These are phyloP conservation scores for Alligator sinensis DNA, from an alignment of 2,113 vertebrate species.

Conservation along the genomic window DNA sequence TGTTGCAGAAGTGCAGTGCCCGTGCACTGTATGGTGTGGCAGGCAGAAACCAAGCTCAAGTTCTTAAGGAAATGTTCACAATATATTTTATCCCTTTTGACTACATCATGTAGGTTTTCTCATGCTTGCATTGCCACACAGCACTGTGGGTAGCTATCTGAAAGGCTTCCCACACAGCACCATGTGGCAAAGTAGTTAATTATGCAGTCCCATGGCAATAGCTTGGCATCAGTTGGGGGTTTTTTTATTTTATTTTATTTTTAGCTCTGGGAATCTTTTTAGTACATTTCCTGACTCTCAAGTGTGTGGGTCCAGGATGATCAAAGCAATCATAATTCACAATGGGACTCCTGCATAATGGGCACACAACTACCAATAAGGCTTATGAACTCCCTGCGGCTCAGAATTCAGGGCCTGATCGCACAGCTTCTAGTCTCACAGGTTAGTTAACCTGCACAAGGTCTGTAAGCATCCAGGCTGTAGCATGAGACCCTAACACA, in stretches of 20 bases:
- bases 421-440: background rate
- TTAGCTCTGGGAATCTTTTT: too few relatives aligned
- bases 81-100: background rate
- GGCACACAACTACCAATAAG: background rate
- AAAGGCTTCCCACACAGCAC: background rate
- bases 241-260: too few relatives aligned
- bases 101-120: background rate
- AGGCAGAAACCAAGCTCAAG: background rate
- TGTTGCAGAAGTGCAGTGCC: background rate
- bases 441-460: background rate
- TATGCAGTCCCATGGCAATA: background rate
- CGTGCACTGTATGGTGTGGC: background rate
- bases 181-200: background rate
- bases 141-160: background rate
- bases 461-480: background rate
- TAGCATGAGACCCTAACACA: background rate
- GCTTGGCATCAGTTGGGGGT: background rate
- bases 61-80: background rate
- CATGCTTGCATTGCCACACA: background rate
- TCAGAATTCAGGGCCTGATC: background rate
- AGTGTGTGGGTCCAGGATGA: background rate
- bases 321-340: background rate
- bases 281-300: background rate
- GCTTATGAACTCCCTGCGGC: background rate
- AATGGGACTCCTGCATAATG: background rate